Percentiles rank a stretch among this genome's conserved stretches.
phyloP scores from a whole-genome alignment of 2,797 vertebrate genomes.

The Babyrousa celebensis region DNA sequence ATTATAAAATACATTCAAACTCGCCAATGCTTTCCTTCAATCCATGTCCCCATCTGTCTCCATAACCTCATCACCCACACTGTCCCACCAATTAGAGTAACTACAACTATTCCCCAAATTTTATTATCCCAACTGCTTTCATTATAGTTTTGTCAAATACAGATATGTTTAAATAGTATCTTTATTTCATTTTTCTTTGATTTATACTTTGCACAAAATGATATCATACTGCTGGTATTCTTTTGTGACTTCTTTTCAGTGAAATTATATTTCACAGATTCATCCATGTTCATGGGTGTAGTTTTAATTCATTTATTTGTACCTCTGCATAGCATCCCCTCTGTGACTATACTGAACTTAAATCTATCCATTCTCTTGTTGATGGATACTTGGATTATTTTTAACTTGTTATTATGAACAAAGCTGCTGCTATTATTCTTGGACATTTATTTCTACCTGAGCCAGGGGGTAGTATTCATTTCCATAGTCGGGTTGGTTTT shows the following conservation, averaged over 20 bases:
- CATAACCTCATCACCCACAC: too few species aligned
- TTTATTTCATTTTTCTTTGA: constrained; percentile 21
- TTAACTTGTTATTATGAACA: neutral
- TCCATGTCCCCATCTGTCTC: neutral
- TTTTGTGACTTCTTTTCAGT: constrained; percentile 13
- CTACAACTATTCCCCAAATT: neutral
- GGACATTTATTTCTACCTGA: neutral
- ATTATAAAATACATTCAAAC: neutral
- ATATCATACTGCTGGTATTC: neutral
- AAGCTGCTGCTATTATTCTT: neutral
- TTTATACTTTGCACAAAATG: neutral
- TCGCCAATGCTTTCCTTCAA: neutral
- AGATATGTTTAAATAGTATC: neutral
- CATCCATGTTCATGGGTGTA: neutral
- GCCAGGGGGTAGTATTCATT: neutral
- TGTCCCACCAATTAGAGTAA: neutral
- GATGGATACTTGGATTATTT: neutral
- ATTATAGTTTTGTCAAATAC: neutral
- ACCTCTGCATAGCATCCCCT: neutral
- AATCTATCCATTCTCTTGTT: neutral
- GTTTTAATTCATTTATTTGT: neutral
- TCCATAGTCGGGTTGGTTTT: neutral
- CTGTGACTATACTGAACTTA: neutral
- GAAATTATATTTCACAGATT: neutral
- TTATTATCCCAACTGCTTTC: neutral